A percentile compares a stretch with the other conserved stretches of the same genome.
phyloP scores from a whole-genome alignment of 2,113 vertebrate genomes.

The Hemibagrus wyckioides region DNA sequence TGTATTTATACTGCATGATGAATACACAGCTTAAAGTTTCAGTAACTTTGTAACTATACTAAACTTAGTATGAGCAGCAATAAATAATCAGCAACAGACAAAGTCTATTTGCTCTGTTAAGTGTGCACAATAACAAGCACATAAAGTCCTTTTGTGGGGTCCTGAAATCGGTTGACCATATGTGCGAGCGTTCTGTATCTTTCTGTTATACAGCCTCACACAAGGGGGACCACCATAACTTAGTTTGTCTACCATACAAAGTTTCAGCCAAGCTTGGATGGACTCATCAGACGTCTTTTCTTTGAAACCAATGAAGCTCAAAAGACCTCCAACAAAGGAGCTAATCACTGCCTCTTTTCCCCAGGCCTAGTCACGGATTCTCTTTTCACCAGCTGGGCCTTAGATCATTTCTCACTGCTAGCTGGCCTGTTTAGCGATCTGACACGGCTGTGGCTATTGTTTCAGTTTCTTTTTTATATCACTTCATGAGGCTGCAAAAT shows the following conservation, averaged over 20 bases:
- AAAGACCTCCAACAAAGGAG: constrained; percentile 85
- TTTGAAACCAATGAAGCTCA: constrained; percentile 84
- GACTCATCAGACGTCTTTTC: constrained; percentile 87
- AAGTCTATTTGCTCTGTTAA: constrained; percentile 13
- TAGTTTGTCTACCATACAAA: constrained; percentile 87
- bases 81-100: background rate
- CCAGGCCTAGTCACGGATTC: constrained; percentile 34
- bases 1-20: no score
- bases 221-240: constrained; percentile 80
- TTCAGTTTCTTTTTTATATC: constrained; percentile 24
- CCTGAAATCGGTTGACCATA: constrained; percentile 67
- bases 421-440: constrained; percentile 35
- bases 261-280: constrained; percentile 85
- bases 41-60: background rate
- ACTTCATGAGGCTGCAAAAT: background rate
- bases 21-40: background rate
- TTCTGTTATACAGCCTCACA: constrained; percentile 67
- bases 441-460: constrained; percentile 15
- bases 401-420: constrained; percentile 50
- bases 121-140: constrained; percentile 32
- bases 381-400: constrained; percentile 52
- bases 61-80: background rate
- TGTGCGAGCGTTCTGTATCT: constrained; percentile 78
- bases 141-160: constrained; percentile 70
- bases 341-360: constrained; percentile 77